Evolutionary conservation across 2,797 vertebrate genomes (phyloP).

Genomic region (Clarias pachynema): DNA sequence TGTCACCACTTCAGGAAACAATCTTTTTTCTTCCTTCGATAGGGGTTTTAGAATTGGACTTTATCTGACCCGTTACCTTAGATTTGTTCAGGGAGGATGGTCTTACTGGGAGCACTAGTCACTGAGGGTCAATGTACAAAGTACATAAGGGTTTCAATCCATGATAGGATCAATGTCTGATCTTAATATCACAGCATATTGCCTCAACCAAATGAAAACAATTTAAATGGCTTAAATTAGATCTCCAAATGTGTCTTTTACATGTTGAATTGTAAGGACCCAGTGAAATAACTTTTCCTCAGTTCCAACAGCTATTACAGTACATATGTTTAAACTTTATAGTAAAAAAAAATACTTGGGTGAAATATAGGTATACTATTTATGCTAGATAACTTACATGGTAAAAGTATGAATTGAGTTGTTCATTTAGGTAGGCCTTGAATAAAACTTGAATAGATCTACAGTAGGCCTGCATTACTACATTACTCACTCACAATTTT

Average conservation of each 20-base stretch:
- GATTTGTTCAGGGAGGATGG: background rate
- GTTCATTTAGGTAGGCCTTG: background rate
- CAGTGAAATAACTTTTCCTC: background rate
- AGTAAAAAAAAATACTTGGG: background rate
- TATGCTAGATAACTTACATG: background rate
- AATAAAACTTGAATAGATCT: background rate
- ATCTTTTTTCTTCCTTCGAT: background rate
- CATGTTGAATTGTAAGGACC: background rate
- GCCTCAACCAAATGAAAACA: background rate
- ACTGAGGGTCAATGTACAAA: background rate
- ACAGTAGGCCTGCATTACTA: background rate
- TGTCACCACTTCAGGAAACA: background rate
- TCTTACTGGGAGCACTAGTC: background rate
- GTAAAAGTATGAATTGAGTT: background rate
- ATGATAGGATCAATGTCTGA: background rate
- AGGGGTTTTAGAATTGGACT: background rate
- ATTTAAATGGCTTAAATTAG: background rate
- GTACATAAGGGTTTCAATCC: background rate
- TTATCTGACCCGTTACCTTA: background rate
- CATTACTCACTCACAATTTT: background rate
- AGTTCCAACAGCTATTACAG: background rate
- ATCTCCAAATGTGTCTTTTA: background rate
- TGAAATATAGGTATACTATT: background rate
- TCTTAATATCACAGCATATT: background rate
- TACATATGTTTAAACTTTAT: background rate